These are phyloP conservation scores for Octopus sinensis DNA, from an alignment of 1,140 invertebrate species.

Conservation along the genomic window DNA sequence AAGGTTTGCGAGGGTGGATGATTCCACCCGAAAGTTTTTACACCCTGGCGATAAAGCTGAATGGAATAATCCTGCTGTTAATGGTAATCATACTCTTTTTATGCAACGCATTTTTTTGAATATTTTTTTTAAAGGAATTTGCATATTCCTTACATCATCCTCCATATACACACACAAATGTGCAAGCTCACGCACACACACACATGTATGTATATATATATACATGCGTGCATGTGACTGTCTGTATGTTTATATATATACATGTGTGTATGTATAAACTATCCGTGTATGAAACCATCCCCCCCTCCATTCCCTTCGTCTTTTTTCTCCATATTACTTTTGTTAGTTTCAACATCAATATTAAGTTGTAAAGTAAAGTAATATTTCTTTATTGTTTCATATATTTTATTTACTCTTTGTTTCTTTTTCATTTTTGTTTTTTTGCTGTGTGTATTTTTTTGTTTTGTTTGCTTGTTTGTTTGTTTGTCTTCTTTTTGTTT, in stretches of 20 bases:
- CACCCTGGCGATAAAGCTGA: no score
- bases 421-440: neutral
- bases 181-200: neutral
- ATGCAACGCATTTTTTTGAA: neutral
- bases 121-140: neutral
- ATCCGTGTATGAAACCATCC: neutral
- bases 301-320: neutral
- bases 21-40: no score
- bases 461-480: neutral
- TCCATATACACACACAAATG: neutral
- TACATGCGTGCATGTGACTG: neutral
- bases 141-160: neutral
- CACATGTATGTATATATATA: constrained; percentile 7
- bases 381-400: neutral
- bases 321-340: neutral
- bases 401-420: no score
- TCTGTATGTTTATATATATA: neutral
- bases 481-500: neutral
- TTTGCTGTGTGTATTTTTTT: neutral
- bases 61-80: no score
- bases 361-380: neutral
- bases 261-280: neutral
- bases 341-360: neutral
- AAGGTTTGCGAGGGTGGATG: no score
- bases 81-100: no score